These are phyloP conservation scores for Petrolisthes cinctipes DNA, from an alignment of 2,888 invertebrate species.

Conservation along the genomic window DNA sequence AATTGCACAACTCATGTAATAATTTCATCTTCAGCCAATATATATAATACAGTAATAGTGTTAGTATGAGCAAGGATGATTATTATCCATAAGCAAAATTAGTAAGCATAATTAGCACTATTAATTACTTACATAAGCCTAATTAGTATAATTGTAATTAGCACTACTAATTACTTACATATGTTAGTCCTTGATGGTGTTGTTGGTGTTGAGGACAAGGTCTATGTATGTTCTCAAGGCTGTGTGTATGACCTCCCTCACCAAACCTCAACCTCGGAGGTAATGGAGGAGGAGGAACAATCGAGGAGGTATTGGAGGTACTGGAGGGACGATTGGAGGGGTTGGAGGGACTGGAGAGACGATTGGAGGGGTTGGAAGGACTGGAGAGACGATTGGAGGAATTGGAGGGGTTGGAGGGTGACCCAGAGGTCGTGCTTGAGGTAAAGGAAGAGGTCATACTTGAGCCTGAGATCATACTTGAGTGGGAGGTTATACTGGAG, in stretches of 20 bases:
- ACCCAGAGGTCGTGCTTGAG: conserved; percentile 26
- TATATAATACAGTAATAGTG: too few relatives aligned
- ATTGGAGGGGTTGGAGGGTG: too few relatives aligned
- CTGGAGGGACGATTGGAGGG: conserved; percentile 53
- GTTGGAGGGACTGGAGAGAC: conserved; percentile 58
- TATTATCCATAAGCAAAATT: too few relatives aligned
- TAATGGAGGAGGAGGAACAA: conserved; percentile 51
- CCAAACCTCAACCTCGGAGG: conserved; percentile 59
- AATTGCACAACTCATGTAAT: too few relatives aligned
- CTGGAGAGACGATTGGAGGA: too few relatives aligned
- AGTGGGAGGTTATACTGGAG: conserved; percentile 22
- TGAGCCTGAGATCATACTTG: conserved; percentile 51
- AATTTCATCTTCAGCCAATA: too few relatives aligned
- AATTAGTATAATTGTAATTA: background rate
- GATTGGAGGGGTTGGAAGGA: conserved; percentile 17
- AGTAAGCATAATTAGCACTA: too few relatives aligned
- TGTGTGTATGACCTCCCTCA: conserved; percentile 62
- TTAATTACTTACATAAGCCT: conserved; percentile 1
- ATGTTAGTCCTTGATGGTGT: conserved; percentile 43
- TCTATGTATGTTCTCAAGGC: conserved; percentile 64
- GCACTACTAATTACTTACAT: conserved; percentile 53
- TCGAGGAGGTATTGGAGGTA: conserved; percentile 38
- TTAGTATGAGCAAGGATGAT: too few relatives aligned
- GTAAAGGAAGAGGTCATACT: conserved; percentile 9
- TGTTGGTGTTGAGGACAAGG: too few relatives aligned